Evolutionary conservation across 2,797 vertebrate genomes (phyloP).

Genomic region (Hylomyscus alleni): DNA sequence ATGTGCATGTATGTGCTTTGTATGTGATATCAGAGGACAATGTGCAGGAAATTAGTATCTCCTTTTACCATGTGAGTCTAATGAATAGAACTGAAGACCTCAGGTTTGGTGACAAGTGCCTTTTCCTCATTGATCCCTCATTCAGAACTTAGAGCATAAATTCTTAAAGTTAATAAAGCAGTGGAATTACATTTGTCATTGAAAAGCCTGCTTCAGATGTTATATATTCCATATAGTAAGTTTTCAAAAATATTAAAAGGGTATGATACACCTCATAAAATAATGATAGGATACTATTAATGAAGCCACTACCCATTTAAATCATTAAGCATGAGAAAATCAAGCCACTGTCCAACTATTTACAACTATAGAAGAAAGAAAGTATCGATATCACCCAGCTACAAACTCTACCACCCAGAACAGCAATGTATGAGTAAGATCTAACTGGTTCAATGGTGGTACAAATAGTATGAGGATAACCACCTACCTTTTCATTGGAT

Average conservation of each 20-base stretch:
- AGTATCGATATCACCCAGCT: background rate
- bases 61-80: too few species aligned
- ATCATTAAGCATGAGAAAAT: background rate
- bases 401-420: background rate
- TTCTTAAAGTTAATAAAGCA: background rate
- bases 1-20: background rate
- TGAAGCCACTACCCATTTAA: background rate
- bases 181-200: background rate
- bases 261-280: background rate
- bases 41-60: background rate
- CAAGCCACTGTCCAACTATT: background rate
- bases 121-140: background rate
- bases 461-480: background rate
- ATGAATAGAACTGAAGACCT: background rate
- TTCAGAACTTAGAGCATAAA: background rate
- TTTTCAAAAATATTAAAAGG: background rate
- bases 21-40: too few species aligned
- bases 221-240: background rate
- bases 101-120: background rate
- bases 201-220: background rate
- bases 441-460: background rate
- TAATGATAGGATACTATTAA: background rate
- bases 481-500: background rate
- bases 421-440: background rate
- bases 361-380: background rate